Evolutionary conservation across 2,888 invertebrate species (phyloP), one percentile per base, ranked within the genome.

Genomic region (Rhyacophila evoluta): DNA sequence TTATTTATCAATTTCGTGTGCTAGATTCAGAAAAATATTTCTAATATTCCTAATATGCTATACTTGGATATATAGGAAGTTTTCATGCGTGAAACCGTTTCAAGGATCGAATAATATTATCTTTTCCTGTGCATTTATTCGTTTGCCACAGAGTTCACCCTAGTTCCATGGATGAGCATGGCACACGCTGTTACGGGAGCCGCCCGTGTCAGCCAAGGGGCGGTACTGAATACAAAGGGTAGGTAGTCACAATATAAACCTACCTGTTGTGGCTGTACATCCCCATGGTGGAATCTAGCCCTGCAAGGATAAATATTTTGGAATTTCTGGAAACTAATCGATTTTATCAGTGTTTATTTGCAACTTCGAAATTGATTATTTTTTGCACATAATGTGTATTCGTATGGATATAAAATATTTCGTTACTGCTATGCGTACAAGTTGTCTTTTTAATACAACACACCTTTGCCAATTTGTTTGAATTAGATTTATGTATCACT

Each of bases 181-280:
- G 55, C 55, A 55, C 55, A 19, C 15, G 10, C 55, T 55, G 55
- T 55, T 25, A 55, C 55, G 55, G 55, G 25, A 55, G 19, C 55
- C 15, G 25, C 55, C 8, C 55, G 55, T 55, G 19, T 55, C 55
- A 55, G 55, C 55, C 55, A 19, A 55, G 55, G 55, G 55, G 55
- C 55, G 55, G 55, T 55, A 55, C 55, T 19, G 19, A 55, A 55
- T 25, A 55, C 55, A 55, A 55, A 19, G 29, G 29, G 29, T 33
- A 33, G 29, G 29, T 33, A 33, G 29, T 33, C 6, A 33, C 2
- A 33, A 19, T 19, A 55, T 10, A 55, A 10, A 55, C 6, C 10
- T 25, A 55, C 55, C 55, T 55, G 55, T 55, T 55, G 55, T 55
- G 25, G 29, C 6, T 4, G 55, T 55, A 55, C 55, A 55, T 55